Percentiles rank a stretch among this genome's conserved stretches.
phyloP scores from a whole-genome alignment of 2,113 vertebrate genomes.

The Cranoglanis bouderius region DNA sequence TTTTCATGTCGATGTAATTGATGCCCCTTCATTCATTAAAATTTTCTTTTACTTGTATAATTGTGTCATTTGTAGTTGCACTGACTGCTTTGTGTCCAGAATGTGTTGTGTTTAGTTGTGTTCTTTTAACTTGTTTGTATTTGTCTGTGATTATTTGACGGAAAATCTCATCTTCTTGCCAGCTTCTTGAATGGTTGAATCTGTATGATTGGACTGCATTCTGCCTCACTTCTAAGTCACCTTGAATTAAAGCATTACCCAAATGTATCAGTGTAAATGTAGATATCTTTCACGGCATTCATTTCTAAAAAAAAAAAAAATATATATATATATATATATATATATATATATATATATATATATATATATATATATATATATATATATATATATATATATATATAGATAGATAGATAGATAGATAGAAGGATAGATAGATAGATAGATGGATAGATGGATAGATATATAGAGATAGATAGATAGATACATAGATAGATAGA shows the following conservation, averaged over 20 bases:
- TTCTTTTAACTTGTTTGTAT: not conserved
- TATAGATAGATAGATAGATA: too few relatives aligned
- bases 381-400: too few relatives aligned
- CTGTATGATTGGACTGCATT: not conserved
- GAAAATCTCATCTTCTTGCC: not conserved
- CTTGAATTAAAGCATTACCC: not conserved
- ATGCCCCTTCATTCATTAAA: not conserved
- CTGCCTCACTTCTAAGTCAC: not conserved
- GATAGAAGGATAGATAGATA: too few relatives aligned
- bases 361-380: too few relatives aligned
- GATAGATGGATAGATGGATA: too few relatives aligned
- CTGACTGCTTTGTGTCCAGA: not conserved
- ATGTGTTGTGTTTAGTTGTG: not conserved
- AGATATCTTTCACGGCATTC: not conserved
- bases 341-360: too few relatives aligned
- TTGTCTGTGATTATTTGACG: not conserved
- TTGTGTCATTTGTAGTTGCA: not conserved
- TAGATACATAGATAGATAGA: too few relatives aligned
- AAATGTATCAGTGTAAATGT: not conserved
- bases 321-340: too few relatives aligned
- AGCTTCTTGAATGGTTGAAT: not conserved
- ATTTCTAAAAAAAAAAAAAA: too few relatives aligned
- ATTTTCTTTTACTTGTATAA: not conserved
- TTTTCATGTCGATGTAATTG: not conserved
- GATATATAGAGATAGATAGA: too few relatives aligned